These are phyloP conservation scores for Pedicia rivosa DNA, from an alignment of 2,888 invertebrate species.

Conservation along the genomic window DNA sequence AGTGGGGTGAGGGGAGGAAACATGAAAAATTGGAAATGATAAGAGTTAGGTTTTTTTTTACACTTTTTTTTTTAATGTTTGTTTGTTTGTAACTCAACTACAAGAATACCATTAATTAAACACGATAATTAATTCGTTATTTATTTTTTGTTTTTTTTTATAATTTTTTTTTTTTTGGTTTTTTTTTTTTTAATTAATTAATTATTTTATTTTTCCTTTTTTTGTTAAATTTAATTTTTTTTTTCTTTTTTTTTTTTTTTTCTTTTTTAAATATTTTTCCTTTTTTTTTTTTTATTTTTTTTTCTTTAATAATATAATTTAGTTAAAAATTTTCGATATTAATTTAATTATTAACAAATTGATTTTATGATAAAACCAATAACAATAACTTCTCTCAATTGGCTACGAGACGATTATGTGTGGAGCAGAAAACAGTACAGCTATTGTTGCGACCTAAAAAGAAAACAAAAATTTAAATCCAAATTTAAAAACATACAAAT, in stretches of 20 bases:
- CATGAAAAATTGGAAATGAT: no score
- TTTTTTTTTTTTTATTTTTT: constrained; percentile 10
- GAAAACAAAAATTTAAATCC: no score
- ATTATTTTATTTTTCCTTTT: constrained; percentile 2
- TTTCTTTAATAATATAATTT: constrained; percentile 12
- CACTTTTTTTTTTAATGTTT: no score
- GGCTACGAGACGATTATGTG: constrained; percentile 45
- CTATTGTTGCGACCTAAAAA: constrained; percentile 93
- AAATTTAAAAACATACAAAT: no score
- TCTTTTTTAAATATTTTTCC: constrained; percentile 13
- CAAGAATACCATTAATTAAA: no score
- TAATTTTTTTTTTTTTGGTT: constrained; percentile 10
- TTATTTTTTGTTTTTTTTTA: constrained; percentile 11
- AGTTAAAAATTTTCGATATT: constrained; percentile 34
- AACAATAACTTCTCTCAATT: constrained; percentile 35
- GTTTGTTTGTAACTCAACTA: no score
- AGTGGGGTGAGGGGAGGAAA: no score
- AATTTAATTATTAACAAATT: constrained; percentile 35
- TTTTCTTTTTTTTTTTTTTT: constrained; percentile 14
- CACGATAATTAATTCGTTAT: no score
- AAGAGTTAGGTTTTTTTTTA: no score
- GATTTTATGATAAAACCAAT: constrained; percentile 36
- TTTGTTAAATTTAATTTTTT: constrained; percentile 7
- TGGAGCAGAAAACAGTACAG: constrained; percentile 91
- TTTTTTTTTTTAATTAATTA: constrained; percentile 1